Base-by-base conservation (phyloP, 2,888 invertebrate genomes). In the Linnaemya tessellans region DNA sequence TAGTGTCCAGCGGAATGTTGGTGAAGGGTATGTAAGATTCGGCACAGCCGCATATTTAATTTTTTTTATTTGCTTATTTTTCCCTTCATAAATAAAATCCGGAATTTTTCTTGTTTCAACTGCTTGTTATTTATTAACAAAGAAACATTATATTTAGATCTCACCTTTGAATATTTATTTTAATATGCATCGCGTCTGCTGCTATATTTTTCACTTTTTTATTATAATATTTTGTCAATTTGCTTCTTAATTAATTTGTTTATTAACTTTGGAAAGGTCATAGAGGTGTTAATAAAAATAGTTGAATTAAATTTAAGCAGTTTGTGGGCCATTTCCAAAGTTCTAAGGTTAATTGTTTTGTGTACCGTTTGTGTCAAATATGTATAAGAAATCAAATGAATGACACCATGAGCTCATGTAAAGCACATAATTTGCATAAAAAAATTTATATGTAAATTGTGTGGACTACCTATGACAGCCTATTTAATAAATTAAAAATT, bases 131-230 rank as follows among this genome's bases (percentile, higher is more conserved):
- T 65, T n/a, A 43, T 65, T 35, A 51, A 25, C 22, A 77, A 64
- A 65, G 13, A 35, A 30, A 60, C 18, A 51, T n/a, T 38, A 49
- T 41, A 35, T 51, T 62, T 74, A 62, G 15, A 65, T 18, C 41
- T 64, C 49, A 4, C 30, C 58, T 58, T 77, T n/a, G 43, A 77
- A 77, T 77, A 56, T 67, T 43, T 56, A 67, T 67, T 67, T 67
- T 22, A 77, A 77, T 77, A 58, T 67, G 77, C 77, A 58, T 38
- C 58, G 58, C 25, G 30, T 49, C 30, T 54, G 35, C 22, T 38
- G 30, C 8, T 38, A 43, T 51, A 25, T 58, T 30, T 43, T 30
- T 62, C 1, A 10, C 0, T 20, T 58, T 43, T 68, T 67, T 51
- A n/a, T n/a, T n/a, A n/a, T n/a, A n/a, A 35, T 35, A 25, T 64